Evolutionary conservation across 2,113 vertebrate species (phyloP).

Genomic region (mouse (Mus musculus)): GRCm39 chrX:60114501-60115000

Average conservation of each 20-base stretch:
- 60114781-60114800: constrained; percentile 11
- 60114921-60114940: neutral
- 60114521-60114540: neutral
- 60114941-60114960: neutral
- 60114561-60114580: neutral
- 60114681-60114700: neutral
- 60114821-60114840: neutral
- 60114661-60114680: neutral
- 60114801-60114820: neutral
- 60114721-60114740: neutral
- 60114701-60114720: neutral
- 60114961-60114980: neutral
- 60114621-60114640: neutral
- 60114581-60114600: neutral
- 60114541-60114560: neutral
- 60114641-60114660: neutral
- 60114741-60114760: neutral
- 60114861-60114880: neutral
- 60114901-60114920: neutral
- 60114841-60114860: neutral
- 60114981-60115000: neutral
- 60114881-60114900: neutral
- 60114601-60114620: neutral
- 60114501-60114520: neutral
- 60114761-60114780: neutral